Evolutionary conservation across 1,140 invertebrate genomes (phyloP), one percentile per base, ranked within the genome.

Genomic region (Atta colombica): DNA sequence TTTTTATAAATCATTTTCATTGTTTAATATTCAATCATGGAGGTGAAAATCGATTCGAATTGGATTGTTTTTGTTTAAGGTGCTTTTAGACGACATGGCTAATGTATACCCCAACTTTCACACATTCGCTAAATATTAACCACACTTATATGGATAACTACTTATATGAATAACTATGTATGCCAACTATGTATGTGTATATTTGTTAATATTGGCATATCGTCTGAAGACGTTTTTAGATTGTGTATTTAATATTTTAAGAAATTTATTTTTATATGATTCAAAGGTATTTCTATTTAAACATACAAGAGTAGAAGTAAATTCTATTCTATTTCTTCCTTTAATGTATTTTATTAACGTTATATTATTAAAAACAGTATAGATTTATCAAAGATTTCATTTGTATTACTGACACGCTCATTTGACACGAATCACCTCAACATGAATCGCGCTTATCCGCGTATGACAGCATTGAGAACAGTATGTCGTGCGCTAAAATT

Each of bases 381-480:
- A 25, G 5, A 49, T 25, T 74, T 61, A 49, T 81, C 8, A 35
- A 74, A 61, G 39, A 1, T 28, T 75, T 75, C 25, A 61, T 35
- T 25, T 39, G 55, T 14, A 60, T 60, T 8, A 82, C 12, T 60
- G 68, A 6, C 39, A 60, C 18, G 35, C 14, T 61, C n/a, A 39
- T 61, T 63, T 49, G 39, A 60, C 14, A 35, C 35, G n/a, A 61
- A 61, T 60, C 58, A 58, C 28, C 25, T 82, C 80, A 14, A 49
- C 14, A 49, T 28, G 28, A 75, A 75, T 84, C 69, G 80, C 55
- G 55, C 39, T 72, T 75, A 84, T 82, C 68, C 80, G 39, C 55
- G 55, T 75, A 35, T 84, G 69, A 74, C 55, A 61, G 55, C 69
- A 84, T 75, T 84, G 80, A 84, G 80, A 80, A 84, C 45, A 51